A percentile compares a stretch with the other conserved stretches of the same genome.
phyloP scores from a whole-genome alignment of 2,113 vertebrate species.

The Gnathonemus longibarbis region DNA sequence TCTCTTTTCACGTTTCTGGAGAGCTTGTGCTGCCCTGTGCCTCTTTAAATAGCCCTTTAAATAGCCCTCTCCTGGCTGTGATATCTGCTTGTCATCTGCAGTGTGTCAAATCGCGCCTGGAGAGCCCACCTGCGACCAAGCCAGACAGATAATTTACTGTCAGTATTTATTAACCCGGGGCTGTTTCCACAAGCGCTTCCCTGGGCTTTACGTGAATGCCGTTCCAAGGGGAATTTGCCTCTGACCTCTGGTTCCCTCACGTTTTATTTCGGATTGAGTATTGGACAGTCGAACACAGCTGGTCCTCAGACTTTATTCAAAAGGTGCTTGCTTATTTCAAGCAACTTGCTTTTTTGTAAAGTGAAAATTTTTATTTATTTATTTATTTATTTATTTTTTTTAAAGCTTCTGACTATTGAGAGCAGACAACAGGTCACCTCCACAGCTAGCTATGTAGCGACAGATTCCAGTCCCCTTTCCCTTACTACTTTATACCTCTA shows the following conservation, averaged over 20 bases:
- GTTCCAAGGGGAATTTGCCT: background rate
- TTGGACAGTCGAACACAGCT: constrained; percentile 20
- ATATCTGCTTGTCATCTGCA: constrained; percentile 6
- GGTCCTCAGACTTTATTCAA: background rate
- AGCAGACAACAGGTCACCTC: background rate
- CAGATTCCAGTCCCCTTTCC: background rate
- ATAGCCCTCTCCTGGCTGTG: constrained; percentile 13
- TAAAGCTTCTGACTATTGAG: background rate
- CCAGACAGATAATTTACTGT: constrained; percentile 59
- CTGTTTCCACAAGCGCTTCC: constrained; percentile 13
- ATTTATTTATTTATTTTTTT: too few relatives aligned
- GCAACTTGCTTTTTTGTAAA: background rate
- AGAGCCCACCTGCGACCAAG: constrained; percentile 56
- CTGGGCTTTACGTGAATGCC: background rate
- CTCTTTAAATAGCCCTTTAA: constrained; percentile 21
- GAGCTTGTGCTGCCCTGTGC: background rate
- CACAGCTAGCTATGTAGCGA: background rate
- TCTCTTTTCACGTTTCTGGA: background rate
- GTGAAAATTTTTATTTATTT: too few relatives aligned
- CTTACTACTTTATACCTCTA: background rate
- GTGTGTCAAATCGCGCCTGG: constrained; percentile 46
- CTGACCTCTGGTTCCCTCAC: background rate
- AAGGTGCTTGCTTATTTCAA: background rate
- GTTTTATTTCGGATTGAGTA: constrained; percentile 13
- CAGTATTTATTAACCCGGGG: constrained; percentile 61